These are phyloP conservation scores for Tenodera sinensis DNA, from an alignment of 2,888 invertebrate genomes.

Conservation along the genomic window DNA sequence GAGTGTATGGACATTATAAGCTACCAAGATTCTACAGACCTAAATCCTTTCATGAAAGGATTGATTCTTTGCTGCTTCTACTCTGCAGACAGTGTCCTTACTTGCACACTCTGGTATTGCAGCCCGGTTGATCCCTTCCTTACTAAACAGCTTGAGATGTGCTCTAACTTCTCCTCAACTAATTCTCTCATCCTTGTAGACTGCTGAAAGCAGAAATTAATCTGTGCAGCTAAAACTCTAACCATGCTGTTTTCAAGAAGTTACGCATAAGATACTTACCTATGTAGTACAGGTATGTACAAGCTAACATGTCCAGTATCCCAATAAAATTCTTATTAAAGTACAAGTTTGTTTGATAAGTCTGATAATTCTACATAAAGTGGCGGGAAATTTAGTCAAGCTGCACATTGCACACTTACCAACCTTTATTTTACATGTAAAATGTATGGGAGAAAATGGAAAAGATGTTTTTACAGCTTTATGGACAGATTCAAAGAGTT, in stretches of 20 bases:
- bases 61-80: conserved; percentile 64
- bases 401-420: no score
- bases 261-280: not conserved
- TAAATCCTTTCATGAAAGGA: conserved; percentile 64
- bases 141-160: not conserved
- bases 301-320: not conserved
- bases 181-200: not conserved
- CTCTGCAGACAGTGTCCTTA: conserved; percentile 64
- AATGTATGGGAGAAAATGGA: no score
- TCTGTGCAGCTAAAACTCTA: not conserved
- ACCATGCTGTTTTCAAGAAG: not conserved
- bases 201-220: not conserved
- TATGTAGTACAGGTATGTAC: not conserved
- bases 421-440: no score
- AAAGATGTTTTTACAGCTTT: no score
- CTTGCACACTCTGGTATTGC: conserved; percentile 61
- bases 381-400: no score
- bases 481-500: no score
- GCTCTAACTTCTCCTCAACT: not conserved
- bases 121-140: not conserved
- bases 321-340: not conserved
- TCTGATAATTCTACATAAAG: no score
- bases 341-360: no score
- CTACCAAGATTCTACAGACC: conserved; percentile 64
- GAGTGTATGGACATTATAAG: conserved; percentile 64